Conservation (phyloP, 2,113 vertebrate genomes). For the Eolophus roseicapilla region DNA sequence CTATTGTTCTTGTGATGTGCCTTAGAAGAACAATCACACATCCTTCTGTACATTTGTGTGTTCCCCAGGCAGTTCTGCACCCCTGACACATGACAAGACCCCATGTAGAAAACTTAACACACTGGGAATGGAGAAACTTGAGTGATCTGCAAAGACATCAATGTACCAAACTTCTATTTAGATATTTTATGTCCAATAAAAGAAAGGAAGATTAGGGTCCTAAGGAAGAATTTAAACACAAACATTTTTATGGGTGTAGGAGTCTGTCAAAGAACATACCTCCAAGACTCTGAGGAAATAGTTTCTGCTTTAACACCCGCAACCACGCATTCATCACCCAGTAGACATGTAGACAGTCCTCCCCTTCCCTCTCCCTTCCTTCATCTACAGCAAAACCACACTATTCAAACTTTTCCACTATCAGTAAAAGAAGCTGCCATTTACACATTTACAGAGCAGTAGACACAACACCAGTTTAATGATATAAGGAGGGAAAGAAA, state of each 20-base stretch:
- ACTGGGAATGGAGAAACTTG: background rate
- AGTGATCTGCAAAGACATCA: background rate
- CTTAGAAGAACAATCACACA: background rate
- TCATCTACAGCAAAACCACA: background rate
- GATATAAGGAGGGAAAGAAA: slow-evolving; percentile 17
- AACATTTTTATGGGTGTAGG: slow-evolving; percentile 50
- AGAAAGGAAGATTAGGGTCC: background rate
- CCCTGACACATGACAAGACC: background rate
- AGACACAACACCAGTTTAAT: slow-evolving; percentile 55
- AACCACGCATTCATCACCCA: slow-evolving; percentile 52
- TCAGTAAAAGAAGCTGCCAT: slow-evolving; percentile 41
- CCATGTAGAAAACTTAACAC: background rate
- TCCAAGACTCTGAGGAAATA: slow-evolving; percentile 40
- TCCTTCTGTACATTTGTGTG: background rate
- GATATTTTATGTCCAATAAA: background rate
- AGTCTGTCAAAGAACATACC: slow-evolving; percentile 54
- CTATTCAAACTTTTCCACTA: slow-evolving; percentile 30
- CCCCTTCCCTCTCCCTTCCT: slow-evolving; percentile 1
- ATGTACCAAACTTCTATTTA: background rate
- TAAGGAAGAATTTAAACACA: slow-evolving; percentile 27
- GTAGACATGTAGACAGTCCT: slow-evolving; percentile 17
- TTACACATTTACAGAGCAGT: slow-evolving; percentile 54
- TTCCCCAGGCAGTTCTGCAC: background rate
- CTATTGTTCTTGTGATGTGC: background rate
- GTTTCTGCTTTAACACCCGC: slow-evolving; percentile 47